phyloP scores from a whole-genome alignment of 2,797 vertebrate species.

The Muscicapa comitata region DNA sequence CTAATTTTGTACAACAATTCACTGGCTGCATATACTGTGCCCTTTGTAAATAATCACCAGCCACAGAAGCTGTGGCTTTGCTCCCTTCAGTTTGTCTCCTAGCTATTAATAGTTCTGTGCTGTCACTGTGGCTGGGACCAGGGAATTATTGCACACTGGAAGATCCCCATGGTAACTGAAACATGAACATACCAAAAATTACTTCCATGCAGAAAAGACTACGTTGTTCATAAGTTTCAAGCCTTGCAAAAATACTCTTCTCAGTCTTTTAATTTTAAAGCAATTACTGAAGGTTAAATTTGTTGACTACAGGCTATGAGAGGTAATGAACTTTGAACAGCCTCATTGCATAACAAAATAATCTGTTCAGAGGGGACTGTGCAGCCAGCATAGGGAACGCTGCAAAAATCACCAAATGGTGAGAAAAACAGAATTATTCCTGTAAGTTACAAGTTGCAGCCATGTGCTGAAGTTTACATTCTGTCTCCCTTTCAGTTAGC shows the following conservation, averaged over 20 bases:
- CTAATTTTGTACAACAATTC: background rate
- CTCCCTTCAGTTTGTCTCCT: background rate
- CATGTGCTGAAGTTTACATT: background rate
- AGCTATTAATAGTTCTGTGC: background rate
- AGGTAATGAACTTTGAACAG: background rate
- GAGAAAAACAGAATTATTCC: background rate
- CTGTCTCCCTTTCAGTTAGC: background rate
- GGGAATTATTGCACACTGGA: background rate
- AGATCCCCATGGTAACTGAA: background rate
- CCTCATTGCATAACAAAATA: background rate
- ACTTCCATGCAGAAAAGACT: background rate
- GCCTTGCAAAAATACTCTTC: background rate
- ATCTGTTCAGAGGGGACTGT: background rate
- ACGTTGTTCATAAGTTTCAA: background rate
- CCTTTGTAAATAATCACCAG: background rate
- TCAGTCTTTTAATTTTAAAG: background rate
- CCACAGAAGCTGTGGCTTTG: background rate
- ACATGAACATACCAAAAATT: background rate
- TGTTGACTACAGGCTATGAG: background rate
- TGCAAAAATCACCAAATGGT: background rate
- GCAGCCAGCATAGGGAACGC: background rate
- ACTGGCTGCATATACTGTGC: background rate
- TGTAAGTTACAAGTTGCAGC: background rate
- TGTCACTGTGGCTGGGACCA: background rate
- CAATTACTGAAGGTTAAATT: background rate